Conservation (phyloP, 1,140 invertebrate species). For the Leptinotarsa undecemlineata region DNA sequence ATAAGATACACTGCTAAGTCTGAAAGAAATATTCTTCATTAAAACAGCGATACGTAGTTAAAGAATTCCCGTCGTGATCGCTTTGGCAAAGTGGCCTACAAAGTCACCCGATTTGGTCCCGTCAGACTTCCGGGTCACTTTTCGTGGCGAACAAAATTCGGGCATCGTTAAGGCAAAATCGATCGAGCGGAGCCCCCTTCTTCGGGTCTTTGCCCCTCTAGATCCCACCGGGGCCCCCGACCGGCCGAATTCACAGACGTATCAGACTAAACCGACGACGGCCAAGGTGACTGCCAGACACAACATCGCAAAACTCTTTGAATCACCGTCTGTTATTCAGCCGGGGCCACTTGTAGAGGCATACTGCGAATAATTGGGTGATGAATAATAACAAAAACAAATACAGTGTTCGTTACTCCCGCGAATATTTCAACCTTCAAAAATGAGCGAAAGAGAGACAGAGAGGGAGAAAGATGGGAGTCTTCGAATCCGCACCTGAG, state of each 20-base stretch:
- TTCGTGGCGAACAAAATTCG: no score
- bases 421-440: constrained; percentile 4
- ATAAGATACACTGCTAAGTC: no score
- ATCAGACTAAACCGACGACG: not conserved
- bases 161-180: no score
- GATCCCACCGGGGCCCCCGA: not conserved
- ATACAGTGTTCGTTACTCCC: not conserved
- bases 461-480: not conserved
- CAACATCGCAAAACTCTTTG: not conserved
- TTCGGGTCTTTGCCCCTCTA: not conserved
- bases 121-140: no score
- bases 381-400: constrained; percentile 15
- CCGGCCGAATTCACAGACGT: not conserved
- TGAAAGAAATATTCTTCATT: no score
- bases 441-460: not conserved
- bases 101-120: no score
- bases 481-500: not conserved
- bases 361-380: constrained; percentile 5
- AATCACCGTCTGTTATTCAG: not conserved
- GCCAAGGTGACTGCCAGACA: not conserved
- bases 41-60: no score
- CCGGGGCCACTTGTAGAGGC: not conserved
- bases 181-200: no score
- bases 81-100: no score
- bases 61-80: no score